Percentiles rank a stretch among this genome's conserved stretches.
These are phyloP conservation scores for Drosophila nannoptera DNA, from an alignment of 1,140 invertebrate species.

Conservation along the genomic window DNA sequence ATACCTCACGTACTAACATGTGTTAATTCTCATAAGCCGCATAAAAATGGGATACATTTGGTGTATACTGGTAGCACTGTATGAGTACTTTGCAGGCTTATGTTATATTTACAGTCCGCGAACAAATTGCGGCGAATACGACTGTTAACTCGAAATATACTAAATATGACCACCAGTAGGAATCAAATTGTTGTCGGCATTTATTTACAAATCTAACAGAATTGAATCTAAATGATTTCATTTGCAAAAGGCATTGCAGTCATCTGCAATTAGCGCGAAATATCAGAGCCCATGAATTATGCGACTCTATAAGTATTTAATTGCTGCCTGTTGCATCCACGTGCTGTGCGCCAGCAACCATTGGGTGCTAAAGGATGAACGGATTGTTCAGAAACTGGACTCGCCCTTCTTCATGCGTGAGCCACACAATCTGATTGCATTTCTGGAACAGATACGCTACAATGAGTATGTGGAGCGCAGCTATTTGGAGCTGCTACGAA, in stretches of 20 bases:
- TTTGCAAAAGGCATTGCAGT: not conserved
- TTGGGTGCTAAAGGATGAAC: constrained; percentile 71
- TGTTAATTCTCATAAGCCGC: too few relatives aligned
- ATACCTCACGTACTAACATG: too few relatives aligned
- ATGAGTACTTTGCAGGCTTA: not conserved
- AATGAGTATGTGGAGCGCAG: constrained; percentile 71
- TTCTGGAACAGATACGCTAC: constrained; percentile 88
- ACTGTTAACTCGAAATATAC: constrained; percentile 1
- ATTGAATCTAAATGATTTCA: constrained; percentile 9
- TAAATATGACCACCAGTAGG: constrained; percentile 13
- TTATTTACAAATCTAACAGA: constrained; percentile 25
- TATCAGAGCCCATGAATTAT: constrained; percentile 34
- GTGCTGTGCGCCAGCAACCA: constrained; percentile 63
- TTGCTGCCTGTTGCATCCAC: constrained; percentile 48
- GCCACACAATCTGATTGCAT: constrained; percentile 88
- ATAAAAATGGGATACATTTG: too few relatives aligned
- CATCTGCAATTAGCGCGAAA: not conserved
- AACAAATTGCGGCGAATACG: constrained; percentile 4
- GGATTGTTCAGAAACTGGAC: constrained; percentile 81
- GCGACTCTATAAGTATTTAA: constrained; percentile 39
- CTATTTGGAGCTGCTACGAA: constrained; percentile 62
- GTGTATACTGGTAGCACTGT: too few relatives aligned
- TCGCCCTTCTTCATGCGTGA: constrained; percentile 88
- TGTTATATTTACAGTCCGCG: constrained; percentile 17
- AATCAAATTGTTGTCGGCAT: constrained; percentile 24